phyloP scores from a whole-genome alignment of 1,140 invertebrate genomes.

The Plutomurus gul region DNA sequence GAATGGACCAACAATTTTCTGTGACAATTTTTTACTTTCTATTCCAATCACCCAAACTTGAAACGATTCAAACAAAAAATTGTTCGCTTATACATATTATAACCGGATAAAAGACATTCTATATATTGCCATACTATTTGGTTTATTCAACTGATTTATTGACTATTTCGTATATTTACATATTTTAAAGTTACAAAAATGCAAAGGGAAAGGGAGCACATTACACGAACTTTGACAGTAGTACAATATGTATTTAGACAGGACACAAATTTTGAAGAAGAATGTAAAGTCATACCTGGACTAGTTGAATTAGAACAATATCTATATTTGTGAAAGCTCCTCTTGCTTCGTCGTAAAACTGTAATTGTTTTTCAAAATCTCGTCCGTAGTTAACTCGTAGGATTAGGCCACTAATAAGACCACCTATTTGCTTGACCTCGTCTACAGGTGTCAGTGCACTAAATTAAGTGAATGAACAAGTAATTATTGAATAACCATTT shows the following conservation, averaged over 20 bases:
- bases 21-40: too few relatives aligned
- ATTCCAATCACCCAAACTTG: too few relatives aligned
- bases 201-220: too few relatives aligned
- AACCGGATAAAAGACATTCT: too few relatives aligned
- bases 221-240: too few relatives aligned
- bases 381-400: conserved; percentile 77
- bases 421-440: conserved; percentile 82
- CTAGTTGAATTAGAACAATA: conserved; percentile 77
- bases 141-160: too few relatives aligned
- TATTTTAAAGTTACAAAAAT: too few relatives aligned
- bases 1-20: too few relatives aligned
- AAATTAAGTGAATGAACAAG: conserved; percentile 42
- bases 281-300: conserved; percentile 68
- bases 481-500: background rate
- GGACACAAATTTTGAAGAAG: background rate
- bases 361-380: conserved; percentile 87
- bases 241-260: background rate
- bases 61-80: too few relatives aligned
- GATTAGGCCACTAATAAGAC: conserved; percentile 80
- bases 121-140: too few relatives aligned
- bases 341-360: conserved; percentile 90
- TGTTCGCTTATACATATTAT: too few relatives aligned
- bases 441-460: conserved; percentile 92
- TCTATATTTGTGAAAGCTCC: conserved; percentile 88
- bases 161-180: too few relatives aligned